Evolutionary conservation across 2,113 vertebrate species (phyloP), one percentile per base, ranked within the genome.

Genomic region (Albula glossodonta): DNA sequence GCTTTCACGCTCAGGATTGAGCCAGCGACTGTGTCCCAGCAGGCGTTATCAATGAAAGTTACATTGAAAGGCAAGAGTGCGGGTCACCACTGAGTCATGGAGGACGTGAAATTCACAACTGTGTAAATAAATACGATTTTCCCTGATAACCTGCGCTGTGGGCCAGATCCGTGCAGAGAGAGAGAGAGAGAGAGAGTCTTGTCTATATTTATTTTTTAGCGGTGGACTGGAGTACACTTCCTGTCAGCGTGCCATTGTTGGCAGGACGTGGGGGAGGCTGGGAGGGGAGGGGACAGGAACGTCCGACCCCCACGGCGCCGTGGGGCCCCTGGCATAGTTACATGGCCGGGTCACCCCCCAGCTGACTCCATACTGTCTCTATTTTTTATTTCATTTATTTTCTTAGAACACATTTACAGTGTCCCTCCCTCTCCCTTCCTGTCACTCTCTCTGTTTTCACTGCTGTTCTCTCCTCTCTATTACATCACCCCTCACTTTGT

Each of bases 401-500:
- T 56, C 17, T 78, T 8, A 66, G 74, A 84, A 56, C 90, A 88
- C 87, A 90, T 92, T 91, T 89, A 91, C 41, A 1, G 86, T 78
- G 57, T 83, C 87, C 74, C 85, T 79, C 31, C 80, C 74, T 79
- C 84, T 22, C 49, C 15, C 22, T 17, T n/a, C 78, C 25, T 52
- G 22, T 81, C 63, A 51, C 66, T 82, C 41, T 51, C 31, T n/a
- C 80, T 78, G 51, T 50, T 19, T 25, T 51, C 31, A 49, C 80
- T 78, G 51, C 51, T 19, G 51, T 31, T 60, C 81, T 66, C n/a
- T 19, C 82, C n/a, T 57, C 12, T 80, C 80, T 86, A 88, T 92
- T 89, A 90, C 89, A 91, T 93, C 90, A 92, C 81, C 90, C 88
- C 90, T 90, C 91, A 90, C 92, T 92, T 90, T 88, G 78, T 70